These are phyloP conservation scores for Cettia cetti DNA, from an alignment of 2,113 vertebrate species.

Conservation along the genomic window DNA sequence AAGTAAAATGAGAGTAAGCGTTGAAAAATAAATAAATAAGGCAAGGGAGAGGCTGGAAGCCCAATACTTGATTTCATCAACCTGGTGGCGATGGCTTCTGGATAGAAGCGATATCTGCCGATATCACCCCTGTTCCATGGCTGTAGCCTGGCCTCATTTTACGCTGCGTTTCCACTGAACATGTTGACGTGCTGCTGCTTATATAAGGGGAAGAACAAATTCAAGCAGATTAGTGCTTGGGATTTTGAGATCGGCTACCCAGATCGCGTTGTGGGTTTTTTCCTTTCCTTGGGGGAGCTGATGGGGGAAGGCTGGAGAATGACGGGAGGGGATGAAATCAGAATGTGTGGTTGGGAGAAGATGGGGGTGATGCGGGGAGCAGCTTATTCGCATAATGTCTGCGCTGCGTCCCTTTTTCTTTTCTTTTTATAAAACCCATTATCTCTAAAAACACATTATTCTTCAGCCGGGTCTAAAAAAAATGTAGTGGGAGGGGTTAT, in stretches of 20 bases:
- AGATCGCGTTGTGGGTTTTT: slow-evolving; percentile 65
- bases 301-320: slow-evolving; percentile 60
- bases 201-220: slow-evolving; percentile 79
- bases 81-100: slow-evolving; percentile 48
- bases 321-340: slow-evolving; percentile 57
- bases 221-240: slow-evolving; percentile 77
- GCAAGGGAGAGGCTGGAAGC: neutral
- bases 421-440: slow-evolving; percentile 71
- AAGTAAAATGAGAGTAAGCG: neutral
- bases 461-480: slow-evolving; percentile 68
- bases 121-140: slow-evolving; percentile 57
- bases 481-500: slow-evolving; percentile 75
- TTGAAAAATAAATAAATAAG: slow-evolving; percentile 41
- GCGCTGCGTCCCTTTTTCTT: slow-evolving; percentile 62
- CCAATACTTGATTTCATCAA: slow-evolving; percentile 38
- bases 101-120: slow-evolving; percentile 53
- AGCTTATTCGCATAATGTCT: slow-evolving; percentile 75
- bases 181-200: slow-evolving; percentile 81
- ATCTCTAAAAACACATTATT: slow-evolving; percentile 84
- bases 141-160: slow-evolving; percentile 71
- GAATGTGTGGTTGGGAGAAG: slow-evolving; percentile 53
- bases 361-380: slow-evolving; percentile 70
- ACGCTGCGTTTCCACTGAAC: slow-evolving; percentile 72
- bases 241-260: slow-evolving; percentile 79
- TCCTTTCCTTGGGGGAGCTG: slow-evolving; percentile 58